These are phyloP conservation scores for Hippocampus mohnikei DNA, from an alignment of 2,113 vertebrate species.

Conservation along the genomic window DNA sequence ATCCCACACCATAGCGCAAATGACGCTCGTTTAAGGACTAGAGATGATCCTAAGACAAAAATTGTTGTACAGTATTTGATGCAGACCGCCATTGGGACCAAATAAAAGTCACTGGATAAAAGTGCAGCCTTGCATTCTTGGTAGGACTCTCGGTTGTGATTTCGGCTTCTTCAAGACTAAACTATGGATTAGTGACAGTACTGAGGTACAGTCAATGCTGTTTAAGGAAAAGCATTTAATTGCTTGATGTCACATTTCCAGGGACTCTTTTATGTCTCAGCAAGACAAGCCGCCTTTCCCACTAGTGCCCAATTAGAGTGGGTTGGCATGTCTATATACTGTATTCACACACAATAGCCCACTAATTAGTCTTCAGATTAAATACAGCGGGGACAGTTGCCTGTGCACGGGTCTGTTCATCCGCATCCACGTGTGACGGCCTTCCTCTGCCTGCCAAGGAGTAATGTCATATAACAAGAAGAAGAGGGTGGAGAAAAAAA, in stretches of 20 bases:
- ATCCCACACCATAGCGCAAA: background rate
- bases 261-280: slow-evolving; percentile 31
- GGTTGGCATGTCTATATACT: slow-evolving; percentile 30
- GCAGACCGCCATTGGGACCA: background rate
- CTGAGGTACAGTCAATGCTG: slow-evolving; percentile 1
- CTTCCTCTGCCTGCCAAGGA: slow-evolving; percentile 24
- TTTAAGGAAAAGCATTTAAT: slow-evolving; percentile 15
- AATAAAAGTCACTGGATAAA: background rate
- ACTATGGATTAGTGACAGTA: background rate
- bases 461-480: background rate
- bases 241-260: slow-evolving; percentile 24
- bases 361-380: slow-evolving; percentile 49
- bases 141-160: background rate
- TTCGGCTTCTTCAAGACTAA: slow-evolving; percentile 4
- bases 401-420: slow-evolving; percentile 16
- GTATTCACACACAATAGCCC: slow-evolving; percentile 31
- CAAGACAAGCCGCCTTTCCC: slow-evolving; percentile 26
- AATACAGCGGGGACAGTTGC: slow-evolving; percentile 26
- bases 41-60: background rate
- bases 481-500: background rate
- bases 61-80: background rate
- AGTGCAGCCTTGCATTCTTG: background rate
- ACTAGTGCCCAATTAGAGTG: slow-evolving; percentile 46
- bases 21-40: background rate
- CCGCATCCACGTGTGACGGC: slow-evolving; percentile 42